Percentiles rank a stretch among this genome's conserved stretches.
These are phyloP conservation scores for Tetranychus truncatus DNA, from an alignment of 2,888 invertebrate species.

Conservation along the genomic window DNA sequence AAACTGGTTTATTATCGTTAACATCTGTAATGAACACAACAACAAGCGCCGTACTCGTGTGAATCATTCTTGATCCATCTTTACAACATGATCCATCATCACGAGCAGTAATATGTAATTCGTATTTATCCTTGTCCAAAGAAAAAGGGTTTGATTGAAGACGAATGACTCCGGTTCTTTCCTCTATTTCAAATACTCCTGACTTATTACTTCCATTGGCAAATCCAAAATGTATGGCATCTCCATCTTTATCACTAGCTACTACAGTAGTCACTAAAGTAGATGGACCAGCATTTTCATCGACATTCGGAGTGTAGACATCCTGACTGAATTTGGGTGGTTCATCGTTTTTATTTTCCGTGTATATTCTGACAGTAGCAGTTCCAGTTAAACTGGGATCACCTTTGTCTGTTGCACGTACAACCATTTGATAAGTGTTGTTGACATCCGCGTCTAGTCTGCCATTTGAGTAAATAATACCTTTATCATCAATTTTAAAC, in stretches of 20 bases:
- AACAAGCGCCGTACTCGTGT: conserved; percentile 81
- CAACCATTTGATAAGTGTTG: conserved; percentile 81
- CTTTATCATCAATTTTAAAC: conserved; percentile 79
- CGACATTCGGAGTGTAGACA: conserved; percentile 86
- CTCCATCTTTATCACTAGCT: conserved; percentile 90
- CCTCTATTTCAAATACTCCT: conserved; percentile 83
- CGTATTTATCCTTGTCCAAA: conserved; percentile 78
- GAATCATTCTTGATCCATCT: conserved; percentile 64
- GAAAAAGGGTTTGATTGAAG: conserved; percentile 67
- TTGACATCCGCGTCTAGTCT: conserved; percentile 88
- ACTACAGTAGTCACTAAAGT: conserved; percentile 89
- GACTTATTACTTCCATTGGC: conserved; percentile 67
- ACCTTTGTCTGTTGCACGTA: conserved; percentile 85
- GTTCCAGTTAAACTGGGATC: conserved; percentile 77
- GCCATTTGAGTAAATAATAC: conserved; percentile 77
- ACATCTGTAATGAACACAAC: conserved; percentile 92
- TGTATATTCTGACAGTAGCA: conserved; percentile 81
- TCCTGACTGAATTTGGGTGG: conserved; percentile 90
- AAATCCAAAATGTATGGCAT: conserved; percentile 71
- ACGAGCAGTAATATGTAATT: conserved; percentile 85
- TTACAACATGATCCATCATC: conserved; percentile 95
- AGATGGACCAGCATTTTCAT: conserved; percentile 84
- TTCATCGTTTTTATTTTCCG: conserved; percentile 95
- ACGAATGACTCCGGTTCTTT: conserved; percentile 75
- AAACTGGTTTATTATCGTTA: conserved; percentile 88